A percentile compares a stretch with the other conserved stretches of the same genome.
Evolutionary conservation across 2,113 vertebrate genomes (phyloP).

Genomic region (Furnarius figulus): DNA sequence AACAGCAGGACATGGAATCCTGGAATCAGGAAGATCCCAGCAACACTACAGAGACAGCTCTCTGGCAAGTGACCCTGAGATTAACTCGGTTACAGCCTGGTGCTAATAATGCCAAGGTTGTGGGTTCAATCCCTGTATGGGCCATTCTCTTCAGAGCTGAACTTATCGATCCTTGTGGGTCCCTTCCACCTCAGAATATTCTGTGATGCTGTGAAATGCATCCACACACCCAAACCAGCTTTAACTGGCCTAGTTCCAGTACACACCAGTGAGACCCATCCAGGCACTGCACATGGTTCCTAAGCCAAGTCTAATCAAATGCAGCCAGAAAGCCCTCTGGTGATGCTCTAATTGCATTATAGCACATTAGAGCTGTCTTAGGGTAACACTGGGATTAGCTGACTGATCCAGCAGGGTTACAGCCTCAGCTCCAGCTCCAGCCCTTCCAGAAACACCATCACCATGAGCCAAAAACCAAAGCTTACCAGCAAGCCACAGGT

Average conservation of each 20-base stretch:
- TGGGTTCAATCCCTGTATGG: not conserved
- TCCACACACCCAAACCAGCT: not conserved
- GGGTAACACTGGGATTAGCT: not conserved
- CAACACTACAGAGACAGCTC: not conserved
- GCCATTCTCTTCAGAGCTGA: not conserved
- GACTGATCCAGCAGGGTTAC: not conserved
- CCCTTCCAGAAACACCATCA: not conserved
- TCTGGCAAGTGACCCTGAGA: not conserved
- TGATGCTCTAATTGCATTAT: conserved; percentile 41
- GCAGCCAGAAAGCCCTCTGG: conserved; percentile 6
- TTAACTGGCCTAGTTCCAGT: not conserved
- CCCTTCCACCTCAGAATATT: not conserved
- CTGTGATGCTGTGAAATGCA: not conserved
- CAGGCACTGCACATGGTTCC: fast-evolving
- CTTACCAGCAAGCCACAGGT: not conserved
- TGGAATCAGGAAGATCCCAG: not conserved
- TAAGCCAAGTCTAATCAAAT: not conserved
- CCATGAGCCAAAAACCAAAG: not conserved
- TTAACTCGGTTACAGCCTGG: not conserved
- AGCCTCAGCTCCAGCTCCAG: not conserved
- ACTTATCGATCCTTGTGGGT: not conserved
- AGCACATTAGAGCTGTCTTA: conserved; percentile 12
- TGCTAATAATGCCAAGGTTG: not conserved
- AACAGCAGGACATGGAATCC: not conserved
- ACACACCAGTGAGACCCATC: not conserved